phyloP scores from a whole-genome alignment of 2,888 invertebrate species.

The Anagyrus pseudococci region DNA sequence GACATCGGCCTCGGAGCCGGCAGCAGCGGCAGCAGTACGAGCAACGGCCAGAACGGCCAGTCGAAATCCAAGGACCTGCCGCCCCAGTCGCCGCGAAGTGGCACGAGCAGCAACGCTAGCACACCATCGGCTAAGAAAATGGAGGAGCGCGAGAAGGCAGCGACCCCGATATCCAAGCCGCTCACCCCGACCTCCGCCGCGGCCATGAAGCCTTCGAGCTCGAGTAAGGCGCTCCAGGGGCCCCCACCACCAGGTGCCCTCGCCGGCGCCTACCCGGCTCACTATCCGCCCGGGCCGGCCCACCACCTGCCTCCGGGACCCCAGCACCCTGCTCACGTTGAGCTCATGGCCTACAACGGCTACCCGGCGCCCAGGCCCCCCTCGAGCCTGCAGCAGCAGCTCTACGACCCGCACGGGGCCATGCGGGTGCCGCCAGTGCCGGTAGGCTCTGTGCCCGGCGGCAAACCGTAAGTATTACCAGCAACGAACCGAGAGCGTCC shows the following conservation, averaged over 20 bases:
- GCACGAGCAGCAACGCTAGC: slow-evolving; percentile 87
- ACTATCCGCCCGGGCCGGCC: slow-evolving; percentile 65
- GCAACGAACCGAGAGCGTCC: neutral
- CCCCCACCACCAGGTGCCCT: slow-evolving; percentile 62
- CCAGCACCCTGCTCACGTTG: slow-evolving; percentile 68
- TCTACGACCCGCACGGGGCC: slow-evolving; percentile 72
- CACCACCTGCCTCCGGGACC: slow-evolving; percentile 69
- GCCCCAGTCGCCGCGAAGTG: slow-evolving; percentile 70
- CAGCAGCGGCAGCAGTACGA: slow-evolving; percentile 40
- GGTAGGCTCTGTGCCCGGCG: slow-evolving; percentile 75
- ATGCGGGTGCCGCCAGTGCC: slow-evolving; percentile 71
- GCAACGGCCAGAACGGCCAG: slow-evolving; percentile 53
- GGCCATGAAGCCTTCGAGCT: slow-evolving; percentile 43
- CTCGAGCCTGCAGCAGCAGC: slow-evolving; percentile 63
- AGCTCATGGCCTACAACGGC: slow-evolving; percentile 70
- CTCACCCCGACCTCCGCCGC: slow-evolving; percentile 78
- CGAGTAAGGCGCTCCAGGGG: slow-evolving; percentile 61
- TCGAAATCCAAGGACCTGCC: slow-evolving; percentile 53
- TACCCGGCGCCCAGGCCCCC: slow-evolving; percentile 69
- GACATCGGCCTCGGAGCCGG: slow-evolving; percentile 54
- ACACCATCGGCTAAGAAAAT: slow-evolving; percentile 86
- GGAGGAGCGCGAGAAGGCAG: slow-evolving; percentile 80
- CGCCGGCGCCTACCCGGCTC: slow-evolving; percentile 57
- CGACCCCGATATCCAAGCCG: slow-evolving; percentile 88
- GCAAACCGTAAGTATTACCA: slow-evolving; percentile 84